A percentile compares a stretch with the other conserved stretches of the same genome.
These are phyloP conservation scores for Eupristina koningsbergeri DNA, from an alignment of 1,140 invertebrate species.

Conservation along the genomic window DNA sequence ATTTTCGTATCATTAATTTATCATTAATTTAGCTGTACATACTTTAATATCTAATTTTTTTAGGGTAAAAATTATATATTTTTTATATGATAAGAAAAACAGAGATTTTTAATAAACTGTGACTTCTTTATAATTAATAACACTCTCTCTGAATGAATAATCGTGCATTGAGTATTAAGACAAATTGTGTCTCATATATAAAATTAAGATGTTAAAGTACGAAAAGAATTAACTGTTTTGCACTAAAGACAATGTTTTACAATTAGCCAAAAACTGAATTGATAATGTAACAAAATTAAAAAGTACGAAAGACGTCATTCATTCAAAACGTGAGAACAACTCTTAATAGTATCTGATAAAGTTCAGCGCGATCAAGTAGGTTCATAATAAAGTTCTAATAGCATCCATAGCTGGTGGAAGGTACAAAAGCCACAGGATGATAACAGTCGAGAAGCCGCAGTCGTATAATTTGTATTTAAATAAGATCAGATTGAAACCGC, in stretches of 20 bases:
- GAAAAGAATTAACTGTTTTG: no score
- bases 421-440: slow-evolving; percentile 55
- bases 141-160: no score
- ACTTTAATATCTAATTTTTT: no score
- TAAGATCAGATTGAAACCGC: slow-evolving; percentile 68
- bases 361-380: slow-evolving; percentile 21
- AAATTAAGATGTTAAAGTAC: no score
- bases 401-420: not conserved
- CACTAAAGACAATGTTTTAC: not conserved
- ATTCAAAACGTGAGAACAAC: slow-evolving; percentile 1
- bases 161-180: no score
- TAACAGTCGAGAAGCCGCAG: slow-evolving; percentile 53
- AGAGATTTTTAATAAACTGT: no score
- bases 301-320: not conserved
- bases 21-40: no score
- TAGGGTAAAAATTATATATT: no score
- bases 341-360: slow-evolving; percentile 32
- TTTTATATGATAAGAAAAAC: no score
- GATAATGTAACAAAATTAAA: not conserved
- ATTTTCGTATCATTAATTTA: no score
- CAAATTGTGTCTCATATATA: no score
- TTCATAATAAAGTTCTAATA: slow-evolving; percentile 26
- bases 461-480: slow-evolving; percentile 71
- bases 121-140: no score
- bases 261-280: not conserved